phyloP scores from a whole-genome alignment of 2,113 vertebrate species.

The Pimephales promelas region DNA sequence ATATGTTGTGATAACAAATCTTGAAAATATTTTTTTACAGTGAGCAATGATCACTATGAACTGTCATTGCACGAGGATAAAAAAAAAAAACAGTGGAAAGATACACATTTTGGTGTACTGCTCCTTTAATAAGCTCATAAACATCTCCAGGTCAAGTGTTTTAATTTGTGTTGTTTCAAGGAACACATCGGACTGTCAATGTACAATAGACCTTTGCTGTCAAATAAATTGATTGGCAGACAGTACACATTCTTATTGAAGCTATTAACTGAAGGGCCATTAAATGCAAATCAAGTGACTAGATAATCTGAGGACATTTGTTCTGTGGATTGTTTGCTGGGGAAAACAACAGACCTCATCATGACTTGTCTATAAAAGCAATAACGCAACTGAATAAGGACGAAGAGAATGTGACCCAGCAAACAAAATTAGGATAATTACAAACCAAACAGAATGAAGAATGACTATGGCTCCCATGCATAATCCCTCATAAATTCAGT shows the following conservation, averaged over 20 bases:
- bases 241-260: background rate
- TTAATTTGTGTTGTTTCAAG: slow-evolving; percentile 18
- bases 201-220: background rate
- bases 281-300: slow-evolving; percentile 49
- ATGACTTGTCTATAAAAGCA: slow-evolving; percentile 28
- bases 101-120: background rate
- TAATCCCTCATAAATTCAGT: slow-evolving; percentile 51
- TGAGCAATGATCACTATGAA: background rate
- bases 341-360: slow-evolving; percentile 35
- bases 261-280: slow-evolving; percentile 15
- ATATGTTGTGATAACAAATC: too few species aligned
- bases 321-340: slow-evolving; percentile 35
- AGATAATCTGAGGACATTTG: slow-evolving; percentile 24
- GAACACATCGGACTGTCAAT: background rate
- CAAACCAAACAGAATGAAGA: slow-evolving; percentile 50
- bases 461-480: slow-evolving; percentile 50
- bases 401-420: slow-evolving; percentile 53
- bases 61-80: too few species aligned
- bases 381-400: slow-evolving; percentile 54
- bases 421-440: slow-evolving; percentile 65
- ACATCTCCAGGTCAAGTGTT: background rate
- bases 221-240: slow-evolving; percentile 32
- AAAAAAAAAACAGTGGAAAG: background rate
- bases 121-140: background rate
- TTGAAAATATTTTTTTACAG: too few species aligned